Evolutionary conservation across 92 coral and sea anemone genomes (phyloP), one percentile per base, ranked within the genome.

Genomic region (Umimayanthus kanabou): DNA sequence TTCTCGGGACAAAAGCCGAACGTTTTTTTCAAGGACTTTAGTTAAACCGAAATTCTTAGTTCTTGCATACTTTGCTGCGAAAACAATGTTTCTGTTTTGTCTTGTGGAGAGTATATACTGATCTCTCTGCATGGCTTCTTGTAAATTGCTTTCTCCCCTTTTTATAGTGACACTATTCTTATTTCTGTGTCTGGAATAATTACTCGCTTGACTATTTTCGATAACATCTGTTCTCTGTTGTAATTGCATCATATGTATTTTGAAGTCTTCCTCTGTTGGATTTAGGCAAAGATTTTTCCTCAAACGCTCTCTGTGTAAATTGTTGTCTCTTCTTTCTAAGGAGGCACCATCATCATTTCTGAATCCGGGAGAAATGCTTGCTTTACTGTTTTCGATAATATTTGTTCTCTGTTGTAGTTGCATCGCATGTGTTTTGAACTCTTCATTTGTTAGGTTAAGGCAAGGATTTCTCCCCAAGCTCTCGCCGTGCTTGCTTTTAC

Each of bases 81-180:
- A 88, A 7, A 89, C 93, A 88, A 91, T 18, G 64, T 88, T 89
- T 74, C 87, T 85, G 75, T 91, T 91, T 14, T 90, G 91, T 74
- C 93, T 80, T 69, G 86, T 80, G 11, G 93, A 88, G 33, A 91
- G 73, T 5, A 88, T 9, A 39, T 84, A 88, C 13, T 91, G 93
- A 39, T 92, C 95, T 28, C 97, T 70, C 39, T 78, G 90, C 70
- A 92, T 79, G 2, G 80, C 76, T n/a, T 94, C 95, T 79, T 83
- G 90, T 3, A 87, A 61, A 72, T 77, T 64, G 26, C 50, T 67
- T 28, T 85, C 87, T n/a, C 70, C 47, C 33, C 74, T 85, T 71
- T 92, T 88, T 9, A 77, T 10, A 45, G 30, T 42, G 14, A 26
- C 14, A 20, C 20, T 20, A 2, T 43, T 20, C 10, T 47, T 6